Conservation (phyloP, 2,888 invertebrate genomes). For the Eupithecia vulgata region DNA sequence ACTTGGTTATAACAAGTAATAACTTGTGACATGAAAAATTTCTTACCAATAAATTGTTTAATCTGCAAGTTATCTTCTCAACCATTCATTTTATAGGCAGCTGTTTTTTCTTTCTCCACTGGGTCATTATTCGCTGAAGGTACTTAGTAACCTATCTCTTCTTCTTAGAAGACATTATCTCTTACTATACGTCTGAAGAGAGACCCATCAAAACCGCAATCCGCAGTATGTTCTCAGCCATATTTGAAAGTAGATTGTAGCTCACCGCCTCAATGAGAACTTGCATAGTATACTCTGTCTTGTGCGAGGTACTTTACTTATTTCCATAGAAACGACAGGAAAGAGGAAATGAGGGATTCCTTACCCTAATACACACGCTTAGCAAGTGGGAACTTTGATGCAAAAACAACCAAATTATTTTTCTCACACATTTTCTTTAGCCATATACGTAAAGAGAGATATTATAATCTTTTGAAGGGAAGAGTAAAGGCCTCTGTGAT, state of each 20-base stretch:
- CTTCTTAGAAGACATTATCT: no score
- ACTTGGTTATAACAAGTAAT: no score
- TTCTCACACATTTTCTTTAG: neutral
- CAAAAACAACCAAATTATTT: neutral
- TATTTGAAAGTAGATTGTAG: neutral
- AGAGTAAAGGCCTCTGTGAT: neutral
- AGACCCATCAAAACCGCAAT: no score
- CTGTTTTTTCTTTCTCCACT: no score
- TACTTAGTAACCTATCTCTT: no score
- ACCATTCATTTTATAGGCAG: no score
- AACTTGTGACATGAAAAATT: no score
- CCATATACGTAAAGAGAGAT: neutral
- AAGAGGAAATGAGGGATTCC: neutral
- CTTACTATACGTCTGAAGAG: no score
- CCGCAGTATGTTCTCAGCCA: neutral
- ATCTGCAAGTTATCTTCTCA: no score
- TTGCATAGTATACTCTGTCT: neutral
- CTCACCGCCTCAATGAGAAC: neutral
- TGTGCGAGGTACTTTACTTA: neutral
- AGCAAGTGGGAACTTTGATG: neutral
- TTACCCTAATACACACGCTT: neutral
- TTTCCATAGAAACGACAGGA: neutral
- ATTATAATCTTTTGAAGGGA: neutral
- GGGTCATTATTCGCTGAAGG: no score
- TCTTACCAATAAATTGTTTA: no score